These are phyloP conservation scores for Baryphthengus martii DNA, from an alignment of 2,113 vertebrate genomes.

Conservation along the genomic window DNA sequence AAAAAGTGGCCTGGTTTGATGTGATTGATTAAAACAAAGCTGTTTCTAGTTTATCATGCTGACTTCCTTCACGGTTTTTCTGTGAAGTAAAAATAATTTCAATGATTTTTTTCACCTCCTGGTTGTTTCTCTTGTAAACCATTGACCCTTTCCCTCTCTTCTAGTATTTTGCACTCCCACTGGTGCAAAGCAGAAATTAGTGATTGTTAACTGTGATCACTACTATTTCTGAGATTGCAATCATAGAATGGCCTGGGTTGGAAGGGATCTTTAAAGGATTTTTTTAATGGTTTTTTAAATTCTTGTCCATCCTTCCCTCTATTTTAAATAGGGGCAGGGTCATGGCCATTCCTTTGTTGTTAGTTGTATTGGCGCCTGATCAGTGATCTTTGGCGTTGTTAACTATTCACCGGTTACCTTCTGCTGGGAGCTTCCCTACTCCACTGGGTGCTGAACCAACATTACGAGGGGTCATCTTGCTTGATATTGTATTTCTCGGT, in stretches of 20 bases:
- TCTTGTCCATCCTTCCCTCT: background rate
- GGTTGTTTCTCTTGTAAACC: background rate
- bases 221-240: background rate
- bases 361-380: too few species aligned
- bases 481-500: background rate
- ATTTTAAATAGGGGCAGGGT: background rate
- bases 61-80: background rate
- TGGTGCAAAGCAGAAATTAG: background rate
- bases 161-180: too few species aligned
- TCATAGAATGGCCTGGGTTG: background rate
- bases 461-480: too few species aligned
- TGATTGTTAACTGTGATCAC: background rate
- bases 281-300: background rate
- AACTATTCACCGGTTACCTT: background rate
- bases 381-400: background rate
- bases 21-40: slow-evolving; percentile 10
- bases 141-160: background rate
- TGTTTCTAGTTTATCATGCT: background rate
- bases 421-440: background rate
- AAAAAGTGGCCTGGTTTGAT: background rate
- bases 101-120: background rate
- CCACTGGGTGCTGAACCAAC: background rate
- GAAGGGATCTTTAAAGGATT: background rate
- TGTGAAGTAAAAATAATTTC: background rate
- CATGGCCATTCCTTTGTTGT: accelerated